These are phyloP conservation scores for Tinea semifulvella DNA, from an alignment of 2,888 invertebrate genomes.

Conservation along the genomic window DNA sequence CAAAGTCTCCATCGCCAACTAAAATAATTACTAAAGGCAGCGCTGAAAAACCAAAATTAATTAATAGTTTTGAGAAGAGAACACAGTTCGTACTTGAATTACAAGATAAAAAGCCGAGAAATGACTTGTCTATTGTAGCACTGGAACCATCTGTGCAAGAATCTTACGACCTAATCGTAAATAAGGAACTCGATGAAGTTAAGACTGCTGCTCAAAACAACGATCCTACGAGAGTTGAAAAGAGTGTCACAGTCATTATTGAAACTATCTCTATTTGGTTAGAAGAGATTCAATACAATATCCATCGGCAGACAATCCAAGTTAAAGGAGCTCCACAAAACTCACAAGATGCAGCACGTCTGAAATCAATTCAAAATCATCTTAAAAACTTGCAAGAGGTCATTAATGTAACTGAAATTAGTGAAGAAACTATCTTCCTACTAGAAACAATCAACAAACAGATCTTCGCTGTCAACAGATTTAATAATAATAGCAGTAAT, in stretches of 20 bases:
- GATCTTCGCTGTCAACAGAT: conserved; percentile 73
- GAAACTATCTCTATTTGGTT: conserved; percentile 86
- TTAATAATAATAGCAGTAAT: conserved; percentile 53
- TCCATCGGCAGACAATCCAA: conserved; percentile 48
- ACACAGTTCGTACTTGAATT: conserved; percentile 37
- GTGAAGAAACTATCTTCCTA: conserved; percentile 71
- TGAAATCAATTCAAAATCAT: conserved; percentile 58
- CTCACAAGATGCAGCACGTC: conserved; percentile 31
- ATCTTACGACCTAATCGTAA: conserved; percentile 62
- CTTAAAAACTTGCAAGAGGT: conserved; percentile 69
- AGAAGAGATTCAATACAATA: conserved; percentile 84
- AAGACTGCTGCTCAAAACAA: conserved; percentile 66
- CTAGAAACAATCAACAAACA: conserved; percentile 71
- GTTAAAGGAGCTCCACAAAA: conserved; percentile 15
- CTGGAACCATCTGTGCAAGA: conserved; percentile 51
- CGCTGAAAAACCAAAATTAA: conserved; percentile 41
- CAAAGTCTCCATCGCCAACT: conserved; percentile 57
- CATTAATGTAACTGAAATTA: conserved; percentile 72
- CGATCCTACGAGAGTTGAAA: conserved; percentile 70
- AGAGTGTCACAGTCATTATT: conserved; percentile 76
- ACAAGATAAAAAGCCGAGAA: conserved; percentile 31
- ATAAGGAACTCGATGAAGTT: conserved; percentile 66
- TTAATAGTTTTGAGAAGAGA: conserved; percentile 47
- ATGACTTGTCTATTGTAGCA: conserved; percentile 41
- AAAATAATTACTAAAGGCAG: conserved; percentile 28